Evolutionary conservation across 2,113 vertebrate genomes (phyloP).

Genomic region (Triplophysa rosa): DNA sequence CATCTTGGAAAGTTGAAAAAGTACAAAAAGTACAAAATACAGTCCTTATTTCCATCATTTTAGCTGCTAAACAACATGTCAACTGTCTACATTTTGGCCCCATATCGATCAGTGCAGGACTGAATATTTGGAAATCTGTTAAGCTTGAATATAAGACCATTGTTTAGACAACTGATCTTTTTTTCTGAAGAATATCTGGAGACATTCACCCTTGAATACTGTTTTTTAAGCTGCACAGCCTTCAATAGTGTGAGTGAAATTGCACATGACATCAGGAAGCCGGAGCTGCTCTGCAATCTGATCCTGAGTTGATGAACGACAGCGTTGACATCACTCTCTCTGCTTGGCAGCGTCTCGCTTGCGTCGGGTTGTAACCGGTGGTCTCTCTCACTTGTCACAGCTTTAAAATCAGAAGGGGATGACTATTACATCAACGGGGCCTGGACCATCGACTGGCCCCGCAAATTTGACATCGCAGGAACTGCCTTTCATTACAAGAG

Average conservation of each 20-base stretch:
- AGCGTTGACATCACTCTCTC: constrained; percentile 51
- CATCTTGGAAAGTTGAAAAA: not conserved
- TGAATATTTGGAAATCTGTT: constrained; percentile 69
- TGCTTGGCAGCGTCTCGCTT: constrained; percentile 27
- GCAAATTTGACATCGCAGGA: constrained; percentile 95
- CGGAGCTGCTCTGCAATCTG: constrained; percentile 44
- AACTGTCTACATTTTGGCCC: too few relatives aligned
- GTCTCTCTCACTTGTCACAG: constrained; percentile 64
- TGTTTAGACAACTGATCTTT: constrained; percentile 69
- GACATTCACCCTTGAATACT: constrained; percentile 65
- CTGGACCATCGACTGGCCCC: constrained; percentile 99
- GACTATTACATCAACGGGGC: constrained; percentile 98
- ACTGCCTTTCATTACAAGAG: constrained; percentile 97
- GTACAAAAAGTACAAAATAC: not conserved
- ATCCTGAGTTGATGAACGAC: constrained; percentile 46
- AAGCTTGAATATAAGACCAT: constrained; percentile 66
- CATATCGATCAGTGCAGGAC: constrained; percentile 47
- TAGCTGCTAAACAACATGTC: too few relatives aligned
- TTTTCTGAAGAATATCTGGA: constrained; percentile 56
- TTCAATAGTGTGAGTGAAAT: constrained; percentile 13
- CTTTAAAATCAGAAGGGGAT: constrained; percentile 91
- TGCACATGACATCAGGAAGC: constrained; percentile 48
- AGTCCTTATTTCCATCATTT: too few relatives aligned
- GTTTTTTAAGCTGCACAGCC: not conserved
- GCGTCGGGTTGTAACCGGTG: constrained; percentile 38